Base-by-base conservation (phyloP, 2,797 vertebrate species). In the Pangasius krempfi region DNA sequence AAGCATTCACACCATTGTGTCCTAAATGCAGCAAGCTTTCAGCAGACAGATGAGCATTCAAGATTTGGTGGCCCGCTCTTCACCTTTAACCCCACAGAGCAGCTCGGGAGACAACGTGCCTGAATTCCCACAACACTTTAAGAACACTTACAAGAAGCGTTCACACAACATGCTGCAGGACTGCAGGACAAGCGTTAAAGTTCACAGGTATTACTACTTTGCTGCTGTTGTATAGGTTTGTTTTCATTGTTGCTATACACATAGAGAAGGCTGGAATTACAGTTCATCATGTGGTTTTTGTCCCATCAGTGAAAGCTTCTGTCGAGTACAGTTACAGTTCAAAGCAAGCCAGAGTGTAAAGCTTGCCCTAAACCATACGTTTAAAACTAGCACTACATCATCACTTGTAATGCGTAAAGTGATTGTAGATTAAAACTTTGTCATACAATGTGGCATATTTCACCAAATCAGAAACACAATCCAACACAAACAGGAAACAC, bases 21-120 rank as follows among this genome's bases (percentile, higher is more conserved):
- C 22, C 52, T 85, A 27, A 85, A 73, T 40, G 50, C 50, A 85
- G 84, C 66, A 82, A 27, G 13, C 5, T 44, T 82, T 62, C 56
- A 25, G 80, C 52, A 73, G 70, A 73, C 68, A 72, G 52, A 58
- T 40, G 52, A 72, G 70, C 83, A 79, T 73, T 85, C n/a, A 80
- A 70, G 64, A 54, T 56, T 73, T 18, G 54, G 33, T 73, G 68
- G 52, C 54, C 70, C 30, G 84, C 68, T 86, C 72, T 60, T 76
- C 37, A 86, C 70, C 84, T 60, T 68, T 56, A 44, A 76, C 70
- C 84, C 16, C 37, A 86, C 18, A 75, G 25, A 30, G 70, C 84
- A 60, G 54, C 54, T 60, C 8, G 13, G 52, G 37, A 86, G 37
- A 86, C 70, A 76, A 60, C 13, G n/a, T 37, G 56, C 10, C 12